phyloP scores from a whole-genome alignment of 2,797 vertebrate species.

The Neosalanx taihuensis region DNA sequence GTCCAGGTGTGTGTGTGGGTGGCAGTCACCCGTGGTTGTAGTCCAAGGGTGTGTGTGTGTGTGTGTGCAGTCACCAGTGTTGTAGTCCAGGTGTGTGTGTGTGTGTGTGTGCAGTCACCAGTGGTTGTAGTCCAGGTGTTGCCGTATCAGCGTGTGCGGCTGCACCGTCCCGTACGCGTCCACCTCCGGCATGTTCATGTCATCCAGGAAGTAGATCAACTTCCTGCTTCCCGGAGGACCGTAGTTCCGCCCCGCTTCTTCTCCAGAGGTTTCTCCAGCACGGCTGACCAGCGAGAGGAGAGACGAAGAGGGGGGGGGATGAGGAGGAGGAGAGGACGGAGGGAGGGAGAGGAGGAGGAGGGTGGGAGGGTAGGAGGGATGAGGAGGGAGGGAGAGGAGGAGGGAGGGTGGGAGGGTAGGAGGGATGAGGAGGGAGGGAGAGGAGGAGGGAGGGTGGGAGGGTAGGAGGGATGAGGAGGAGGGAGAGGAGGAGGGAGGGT shows the following conservation, averaged over 20 bases:
- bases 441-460: background rate
- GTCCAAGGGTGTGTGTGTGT: background rate
- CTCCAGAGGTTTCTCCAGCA: conserved; percentile 85
- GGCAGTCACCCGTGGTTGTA: background rate
- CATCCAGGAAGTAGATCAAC: conserved; percentile 75
- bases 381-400: background rate
- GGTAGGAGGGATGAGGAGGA: too few species aligned
- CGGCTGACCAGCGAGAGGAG: conserved; percentile 57
- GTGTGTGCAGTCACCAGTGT: too few species aligned
- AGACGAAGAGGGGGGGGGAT: background rate
- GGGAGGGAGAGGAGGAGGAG: too few species aligned
- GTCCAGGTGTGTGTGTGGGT: background rate
- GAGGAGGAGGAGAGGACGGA: conserved; percentile 2
- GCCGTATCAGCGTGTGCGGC: conserved; percentile 90
- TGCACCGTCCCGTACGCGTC: conserved; percentile 91
- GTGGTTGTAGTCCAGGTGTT: conserved; percentile 93
- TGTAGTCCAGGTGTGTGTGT: conserved; percentile 84
- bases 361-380: too few species aligned
- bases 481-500: background rate
- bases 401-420: background rate
- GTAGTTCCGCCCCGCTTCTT: conserved; percentile 75
- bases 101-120: conserved; percentile 71
- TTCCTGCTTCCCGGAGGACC: conserved; percentile 72
- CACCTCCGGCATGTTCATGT: conserved; percentile 66
- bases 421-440: background rate